These are phyloP conservation scores for Gymnocypris eckloni DNA, from an alignment of 2,797 vertebrate species.

Conservation along the genomic window DNA sequence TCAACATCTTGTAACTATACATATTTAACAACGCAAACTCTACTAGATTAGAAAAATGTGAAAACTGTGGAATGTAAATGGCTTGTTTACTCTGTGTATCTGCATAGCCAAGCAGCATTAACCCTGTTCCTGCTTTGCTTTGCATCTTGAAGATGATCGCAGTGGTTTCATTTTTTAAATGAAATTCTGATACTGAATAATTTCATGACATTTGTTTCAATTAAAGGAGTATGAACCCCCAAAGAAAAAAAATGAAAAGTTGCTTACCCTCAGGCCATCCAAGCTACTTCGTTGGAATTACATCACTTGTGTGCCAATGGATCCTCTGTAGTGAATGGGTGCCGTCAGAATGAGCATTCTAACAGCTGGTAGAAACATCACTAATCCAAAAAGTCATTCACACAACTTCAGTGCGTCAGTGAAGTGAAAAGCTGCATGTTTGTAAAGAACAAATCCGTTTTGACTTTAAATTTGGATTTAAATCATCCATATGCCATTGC, in stretches of 20 bases:
- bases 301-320: background rate
- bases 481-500: too few relatives aligned
- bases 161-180: background rate
- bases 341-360: background rate
- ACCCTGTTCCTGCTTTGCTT: background rate
- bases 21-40: slow-evolving; percentile 42
- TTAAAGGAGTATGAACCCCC: background rate
- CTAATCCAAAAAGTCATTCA: background rate
- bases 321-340: too few relatives aligned
- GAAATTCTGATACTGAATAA: background rate
- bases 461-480: too few relatives aligned
- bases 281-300: background rate
- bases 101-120: slow-evolving; percentile 17
- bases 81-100: slow-evolving; percentile 38
- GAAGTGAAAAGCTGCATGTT: background rate
- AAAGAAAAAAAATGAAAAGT: background rate
- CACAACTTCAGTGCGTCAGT: background rate
- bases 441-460: too few relatives aligned
- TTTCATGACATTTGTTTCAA: background rate
- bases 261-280: background rate
- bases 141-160: background rate
- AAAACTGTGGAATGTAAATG: slow-evolving; percentile 31
- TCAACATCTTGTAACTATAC: slow-evolving; percentile 42
- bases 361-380: background rate
- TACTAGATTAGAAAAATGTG: slow-evolving; percentile 3